Conservation (phyloP, 2,113 vertebrate species). For the Hystrix brachyura region DNA sequence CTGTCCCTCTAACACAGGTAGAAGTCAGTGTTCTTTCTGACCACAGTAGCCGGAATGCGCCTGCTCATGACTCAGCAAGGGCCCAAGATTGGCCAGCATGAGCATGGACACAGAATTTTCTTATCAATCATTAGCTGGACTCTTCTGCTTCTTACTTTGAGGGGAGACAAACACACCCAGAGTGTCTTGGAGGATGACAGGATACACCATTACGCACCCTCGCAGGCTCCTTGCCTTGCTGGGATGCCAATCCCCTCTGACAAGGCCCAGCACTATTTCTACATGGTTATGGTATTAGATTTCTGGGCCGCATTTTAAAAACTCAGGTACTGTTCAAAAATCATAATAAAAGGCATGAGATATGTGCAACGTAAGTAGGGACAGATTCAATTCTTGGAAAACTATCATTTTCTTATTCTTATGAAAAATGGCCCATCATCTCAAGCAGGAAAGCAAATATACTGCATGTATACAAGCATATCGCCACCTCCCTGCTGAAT, state of each 20-base stretch:
- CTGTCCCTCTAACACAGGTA: neutral
- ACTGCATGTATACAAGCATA: neutral
- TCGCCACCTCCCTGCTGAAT: neutral
- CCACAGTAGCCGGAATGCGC: neutral
- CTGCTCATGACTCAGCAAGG: neutral
- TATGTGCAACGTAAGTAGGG: neutral
- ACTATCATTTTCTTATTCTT: constrained; percentile 38
- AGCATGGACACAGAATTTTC: neutral
- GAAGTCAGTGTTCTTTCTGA: neutral
- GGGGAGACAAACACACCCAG: neutral
- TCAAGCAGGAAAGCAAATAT: neutral
- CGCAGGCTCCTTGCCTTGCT: neutral
- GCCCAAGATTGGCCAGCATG: neutral
- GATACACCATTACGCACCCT: neutral
- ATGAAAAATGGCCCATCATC: neutral
- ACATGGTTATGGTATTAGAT: constrained; percentile 17
- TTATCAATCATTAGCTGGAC: neutral
- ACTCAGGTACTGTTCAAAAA: neutral
- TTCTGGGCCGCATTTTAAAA: constrained; percentile 18
- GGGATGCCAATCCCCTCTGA: constrained; percentile 20
- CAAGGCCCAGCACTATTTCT: neutral
- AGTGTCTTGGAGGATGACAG: neutral
- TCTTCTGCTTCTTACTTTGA: constrained; percentile 54
- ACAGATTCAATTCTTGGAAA: constrained; percentile 45
- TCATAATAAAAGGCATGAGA: constrained; percentile 38